Evolutionary conservation across 2,888 invertebrate species (phyloP).

Genomic region (Acrobasis repandana): DNA sequence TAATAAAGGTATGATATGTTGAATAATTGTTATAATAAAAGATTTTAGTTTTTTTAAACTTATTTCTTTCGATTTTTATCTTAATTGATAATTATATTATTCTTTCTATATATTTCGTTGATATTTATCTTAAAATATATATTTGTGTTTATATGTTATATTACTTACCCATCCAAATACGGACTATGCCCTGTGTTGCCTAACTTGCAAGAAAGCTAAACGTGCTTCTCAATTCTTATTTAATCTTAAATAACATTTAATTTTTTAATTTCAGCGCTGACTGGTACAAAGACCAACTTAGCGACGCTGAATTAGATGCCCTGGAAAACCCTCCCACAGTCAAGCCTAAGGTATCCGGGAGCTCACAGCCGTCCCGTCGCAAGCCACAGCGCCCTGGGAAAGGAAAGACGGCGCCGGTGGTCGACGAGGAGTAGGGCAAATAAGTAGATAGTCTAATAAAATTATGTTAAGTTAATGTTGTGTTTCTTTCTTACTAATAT

Average conservation of each 20-base stretch:
- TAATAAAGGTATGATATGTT: too few species aligned
- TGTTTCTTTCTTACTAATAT: neutral
- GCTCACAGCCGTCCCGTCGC: slow-evolving; percentile 67
- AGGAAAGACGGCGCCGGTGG: slow-evolving; percentile 48
- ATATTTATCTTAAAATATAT: too few species aligned
- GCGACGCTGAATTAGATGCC: slow-evolving; percentile 90
- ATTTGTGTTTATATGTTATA: too few species aligned
- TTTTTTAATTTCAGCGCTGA: slow-evolving; percentile 85
- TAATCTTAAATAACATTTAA: neutral
- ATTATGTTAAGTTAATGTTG: slow-evolving; percentile 40
- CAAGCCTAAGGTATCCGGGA: slow-evolving; percentile 82
- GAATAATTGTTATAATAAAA: too few species aligned
- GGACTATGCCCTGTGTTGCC: too few species aligned
- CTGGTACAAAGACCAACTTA: slow-evolving; percentile 94
- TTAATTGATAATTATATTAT: too few species aligned
- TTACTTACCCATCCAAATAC: too few species aligned
- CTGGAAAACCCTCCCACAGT: slow-evolving; percentile 90
- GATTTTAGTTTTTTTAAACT: too few species aligned
- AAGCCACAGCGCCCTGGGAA: slow-evolving; percentile 72
- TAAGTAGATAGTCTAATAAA: slow-evolving; percentile 52
- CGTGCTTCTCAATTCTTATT: too few species aligned
- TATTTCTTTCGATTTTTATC: too few species aligned
- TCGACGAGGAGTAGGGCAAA: slow-evolving; percentile 52
- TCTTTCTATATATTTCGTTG: too few species aligned
- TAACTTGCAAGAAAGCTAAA: too few species aligned